A percentile compares a stretch with the other conserved stretches of the same genome.
phyloP scores from a whole-genome alignment of 2,797 vertebrate species.

The Sebastes iracundus region DNA sequence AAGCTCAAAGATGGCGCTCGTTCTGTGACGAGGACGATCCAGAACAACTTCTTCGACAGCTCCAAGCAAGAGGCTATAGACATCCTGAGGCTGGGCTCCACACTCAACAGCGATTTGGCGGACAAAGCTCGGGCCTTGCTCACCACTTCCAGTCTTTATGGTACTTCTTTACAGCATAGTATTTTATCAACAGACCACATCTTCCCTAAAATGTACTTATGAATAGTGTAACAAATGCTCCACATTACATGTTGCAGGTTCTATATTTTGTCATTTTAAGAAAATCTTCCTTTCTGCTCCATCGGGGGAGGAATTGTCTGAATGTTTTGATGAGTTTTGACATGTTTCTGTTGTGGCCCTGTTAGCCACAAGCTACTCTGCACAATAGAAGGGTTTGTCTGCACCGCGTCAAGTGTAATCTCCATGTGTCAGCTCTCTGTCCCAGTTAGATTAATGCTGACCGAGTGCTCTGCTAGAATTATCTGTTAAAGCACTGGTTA shows the following conservation, averaged over 20 bases:
- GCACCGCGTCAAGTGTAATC: constrained; percentile 50
- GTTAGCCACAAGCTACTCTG: background rate
- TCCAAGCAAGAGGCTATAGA: constrained; percentile 99
- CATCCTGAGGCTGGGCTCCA: constrained; percentile 95
- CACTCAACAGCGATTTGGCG: constrained; percentile 97
- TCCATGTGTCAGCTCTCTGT: constrained; percentile 39
- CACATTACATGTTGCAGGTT: background rate
- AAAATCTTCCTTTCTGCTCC: background rate
- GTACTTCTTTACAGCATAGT: constrained; percentile 77
- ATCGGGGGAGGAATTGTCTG: background rate
- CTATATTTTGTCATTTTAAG: background rate
- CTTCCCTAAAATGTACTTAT: background rate
- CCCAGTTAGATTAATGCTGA: constrained; percentile 59
- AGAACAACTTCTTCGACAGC: constrained; percentile 99
- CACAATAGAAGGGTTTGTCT: constrained; percentile 19
- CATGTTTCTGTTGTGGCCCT: background rate
- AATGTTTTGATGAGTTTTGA: constrained; percentile 8
- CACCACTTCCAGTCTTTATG: constrained; percentile 96
- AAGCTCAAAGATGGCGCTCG: constrained; percentile 99
- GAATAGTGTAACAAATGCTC: background rate
- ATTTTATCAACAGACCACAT: background rate
- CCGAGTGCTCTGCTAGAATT: constrained; percentile 63
- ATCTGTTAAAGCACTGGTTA: constrained; percentile 73
- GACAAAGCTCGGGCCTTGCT: constrained; percentile 98
- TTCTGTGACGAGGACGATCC: constrained; percentile 98